Evolutionary conservation across 2,113 vertebrate genomes (phyloP), one percentile per base, ranked within the genome.

Genomic region (Noctilio leporinus): DNA sequence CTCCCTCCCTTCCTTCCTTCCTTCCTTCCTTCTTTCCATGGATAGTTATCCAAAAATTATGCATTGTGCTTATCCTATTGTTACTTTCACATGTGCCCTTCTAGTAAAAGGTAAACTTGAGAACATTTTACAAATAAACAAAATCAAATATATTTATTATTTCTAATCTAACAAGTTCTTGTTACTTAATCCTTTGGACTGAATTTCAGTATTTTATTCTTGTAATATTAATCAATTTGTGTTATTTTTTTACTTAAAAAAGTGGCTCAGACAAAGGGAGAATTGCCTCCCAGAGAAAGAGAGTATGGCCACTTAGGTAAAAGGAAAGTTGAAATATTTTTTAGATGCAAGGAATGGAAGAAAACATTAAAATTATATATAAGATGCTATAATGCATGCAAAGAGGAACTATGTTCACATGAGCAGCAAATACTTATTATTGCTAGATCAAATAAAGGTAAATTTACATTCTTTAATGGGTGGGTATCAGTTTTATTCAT

Each of bases 191-290:
- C 0, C 0, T 57, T 72, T 81, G 5, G 84, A 51, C 14, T 43
- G 6, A 64, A 59, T 70, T 80, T 53, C 3, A 64, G 7, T 72
- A 77, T 86, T 87, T 93, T 82, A 30, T 45, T 77, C 67, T 73
- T 90, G 3, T 51, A 70, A 26, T 2, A 20, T 17, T 53, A 93
- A 92, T 26, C 43, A 76, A 72, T 90, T 85, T 93, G 11, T 55
- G 17, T 47, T 67, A 91, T 3, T 85, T 92, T 92, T 11, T n/a
- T 6, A 24, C 10, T 64, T 94, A 73, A 26, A 86, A 78, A 43
- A 90, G 17, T 73, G 20, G 15, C 16, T 73, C n/a, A 95, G 5
- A 14, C 19, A 82, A 75, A 47, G 10, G 6, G 69, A 93, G 33
- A 84, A 53, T 45, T 62, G 5, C 45, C 83, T 62, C 2, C 22